Conservation (phyloP, 2,888 invertebrate genomes). For the Temnothorax unifasciatus region DNA sequence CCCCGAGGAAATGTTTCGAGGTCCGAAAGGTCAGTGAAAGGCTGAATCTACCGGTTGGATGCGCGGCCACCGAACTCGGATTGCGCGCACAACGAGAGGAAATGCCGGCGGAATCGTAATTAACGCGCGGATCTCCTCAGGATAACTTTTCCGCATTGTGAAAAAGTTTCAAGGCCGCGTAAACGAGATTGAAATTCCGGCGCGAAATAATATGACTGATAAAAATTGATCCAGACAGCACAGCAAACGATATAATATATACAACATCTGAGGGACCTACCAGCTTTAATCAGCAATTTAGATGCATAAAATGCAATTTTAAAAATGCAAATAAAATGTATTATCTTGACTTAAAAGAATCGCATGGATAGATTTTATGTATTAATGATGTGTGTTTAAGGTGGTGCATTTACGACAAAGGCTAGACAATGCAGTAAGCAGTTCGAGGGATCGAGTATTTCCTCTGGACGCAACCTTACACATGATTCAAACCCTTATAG, state of each 20-base stretch:
- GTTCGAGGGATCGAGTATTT: slow-evolving; percentile 93
- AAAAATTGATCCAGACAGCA: neutral
- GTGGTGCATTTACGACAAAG: slow-evolving; percentile 95
- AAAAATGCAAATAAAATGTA: neutral
- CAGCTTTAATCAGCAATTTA: neutral
- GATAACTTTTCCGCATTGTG: slow-evolving; percentile 7
- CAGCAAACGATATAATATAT: neutral
- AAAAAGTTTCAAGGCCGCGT: slow-evolving; percentile 21
- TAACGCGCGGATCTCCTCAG: neutral
- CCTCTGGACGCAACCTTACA: slow-evolving; percentile 94
- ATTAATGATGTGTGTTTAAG: slow-evolving; percentile 78
- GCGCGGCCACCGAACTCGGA: slow-evolving; percentile 40
- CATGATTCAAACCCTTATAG: slow-evolving; percentile 97
- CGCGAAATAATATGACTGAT: neutral
- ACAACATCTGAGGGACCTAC: neutral
- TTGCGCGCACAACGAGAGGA: neutral
- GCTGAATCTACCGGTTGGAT: slow-evolving; percentile 70
- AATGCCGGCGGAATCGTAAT: slow-evolving; percentile 16
- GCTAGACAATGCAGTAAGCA: slow-evolving; percentile 95
- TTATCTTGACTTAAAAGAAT: neutral
- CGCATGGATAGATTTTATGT: neutral
- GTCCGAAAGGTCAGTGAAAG: slow-evolving; percentile 82
- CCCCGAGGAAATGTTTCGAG: slow-evolving; percentile 74
- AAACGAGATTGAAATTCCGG: neutral
- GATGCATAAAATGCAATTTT: neutral